phyloP scores from a whole-genome alignment of 2,888 invertebrate genomes.

The Ophion ventricosus region DNA sequence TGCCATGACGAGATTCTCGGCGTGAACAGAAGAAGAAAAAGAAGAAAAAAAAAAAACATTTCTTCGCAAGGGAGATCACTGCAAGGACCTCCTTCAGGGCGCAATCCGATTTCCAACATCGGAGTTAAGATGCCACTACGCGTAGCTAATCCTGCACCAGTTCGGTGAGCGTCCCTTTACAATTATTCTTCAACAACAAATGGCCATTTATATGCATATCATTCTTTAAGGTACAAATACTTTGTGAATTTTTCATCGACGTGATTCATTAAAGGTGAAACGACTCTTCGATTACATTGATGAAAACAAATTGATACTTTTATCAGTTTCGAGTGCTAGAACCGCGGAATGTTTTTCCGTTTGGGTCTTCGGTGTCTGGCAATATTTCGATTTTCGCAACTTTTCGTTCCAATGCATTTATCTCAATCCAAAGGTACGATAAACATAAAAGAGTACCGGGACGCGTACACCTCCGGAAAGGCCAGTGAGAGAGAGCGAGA shows the following conservation, averaged over 20 bases:
- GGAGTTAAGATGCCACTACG: slow-evolving; percentile 35
- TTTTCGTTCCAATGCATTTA: no score
- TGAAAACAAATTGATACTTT: no score
- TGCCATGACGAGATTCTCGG: slow-evolving; percentile 64
- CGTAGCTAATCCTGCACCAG: slow-evolving; percentile 25
- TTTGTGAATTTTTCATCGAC: background rate
- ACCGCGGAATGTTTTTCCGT: no score
- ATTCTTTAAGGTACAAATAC: background rate
- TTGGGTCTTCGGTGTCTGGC: no score
- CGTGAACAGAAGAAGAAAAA: slow-evolving; percentile 15
- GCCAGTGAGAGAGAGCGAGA: background rate
- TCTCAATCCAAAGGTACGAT: no score
- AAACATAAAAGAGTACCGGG: no score
- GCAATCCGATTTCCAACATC: background rate
- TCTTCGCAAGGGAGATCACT: slow-evolving; percentile 29
- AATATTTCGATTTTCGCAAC: no score
- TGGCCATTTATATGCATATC: no score
- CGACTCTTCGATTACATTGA: background rate
- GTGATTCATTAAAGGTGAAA: background rate
- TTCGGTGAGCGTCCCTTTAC: slow-evolving; percentile 10
- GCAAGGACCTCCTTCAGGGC: slow-evolving; percentile 34
- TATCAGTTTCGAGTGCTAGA: no score
- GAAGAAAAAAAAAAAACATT: background rate
- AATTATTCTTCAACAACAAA: slow-evolving; percentile 3
- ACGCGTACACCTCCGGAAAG: no score